These are phyloP conservation scores for Drosophila rhopaloa DNA, from an alignment of 1,140 invertebrate genomes.

Conservation along the genomic window DNA sequence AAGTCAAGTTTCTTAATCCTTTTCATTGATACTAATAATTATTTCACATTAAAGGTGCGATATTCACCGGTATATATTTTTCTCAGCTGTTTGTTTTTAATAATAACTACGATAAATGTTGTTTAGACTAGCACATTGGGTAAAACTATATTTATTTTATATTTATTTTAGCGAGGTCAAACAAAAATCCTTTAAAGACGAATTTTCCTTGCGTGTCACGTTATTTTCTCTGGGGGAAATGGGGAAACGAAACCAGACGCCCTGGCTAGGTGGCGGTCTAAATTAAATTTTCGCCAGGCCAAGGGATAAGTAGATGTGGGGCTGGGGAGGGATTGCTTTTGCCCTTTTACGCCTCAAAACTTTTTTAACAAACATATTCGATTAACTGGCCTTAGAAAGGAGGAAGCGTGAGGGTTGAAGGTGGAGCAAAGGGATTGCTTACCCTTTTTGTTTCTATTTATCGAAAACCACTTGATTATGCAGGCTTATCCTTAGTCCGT, in stretches of 20 bases:
- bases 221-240: not conserved
- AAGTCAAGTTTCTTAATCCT: too few species aligned
- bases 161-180: not conserved
- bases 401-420: not conserved
- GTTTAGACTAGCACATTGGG: too few species aligned
- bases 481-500: constrained; percentile 71
- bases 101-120: too few species aligned
- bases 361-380: constrained; percentile 82
- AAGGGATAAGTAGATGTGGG: constrained; percentile 32
- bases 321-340: constrained; percentile 15
- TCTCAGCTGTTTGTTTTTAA: too few species aligned
- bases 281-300: constrained; percentile 71
- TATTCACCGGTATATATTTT: too few species aligned
- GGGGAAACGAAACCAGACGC: not conserved
- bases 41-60: too few species aligned
- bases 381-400: constrained; percentile 62
- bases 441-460: constrained; percentile 70
- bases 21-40: too few species aligned
- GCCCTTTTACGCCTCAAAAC: constrained; percentile 79
- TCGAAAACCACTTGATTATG: constrained; percentile 83
- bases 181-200: not conserved
- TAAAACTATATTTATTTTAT: too few species aligned
- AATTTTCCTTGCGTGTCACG: constrained; percentile 10
- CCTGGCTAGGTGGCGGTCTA: constrained; percentile 15
- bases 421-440: constrained; percentile 11